These are phyloP conservation scores for Archaeoteleia sp. DNA, from an alignment of 2,888 invertebrate genomes.

Conservation along the genomic window DNA sequence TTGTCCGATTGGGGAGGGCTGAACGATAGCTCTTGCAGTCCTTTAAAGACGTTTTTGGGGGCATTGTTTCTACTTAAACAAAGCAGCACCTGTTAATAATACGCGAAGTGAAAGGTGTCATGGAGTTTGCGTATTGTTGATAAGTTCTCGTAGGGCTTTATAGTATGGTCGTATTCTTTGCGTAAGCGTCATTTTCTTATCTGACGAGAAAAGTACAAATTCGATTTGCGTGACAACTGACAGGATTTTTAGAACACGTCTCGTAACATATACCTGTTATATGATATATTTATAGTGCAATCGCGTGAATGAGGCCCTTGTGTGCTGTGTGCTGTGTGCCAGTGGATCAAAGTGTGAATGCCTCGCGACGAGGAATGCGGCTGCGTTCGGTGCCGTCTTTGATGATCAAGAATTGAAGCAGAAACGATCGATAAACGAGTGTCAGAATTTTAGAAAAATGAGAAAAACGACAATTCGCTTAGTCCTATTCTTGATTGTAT, in stretches of 20 bases:
- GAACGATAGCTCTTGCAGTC: conserved; percentile 68
- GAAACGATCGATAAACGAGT: background rate
- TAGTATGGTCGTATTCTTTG: conserved; percentile 64
- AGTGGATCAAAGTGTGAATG: conserved; percentile 73
- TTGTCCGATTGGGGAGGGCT: conserved; percentile 73
- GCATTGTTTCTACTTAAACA: conserved; percentile 70
- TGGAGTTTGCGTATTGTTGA: conserved; percentile 53
- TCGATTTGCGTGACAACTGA: conserved; percentile 70
- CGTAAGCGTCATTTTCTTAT: conserved; percentile 64
- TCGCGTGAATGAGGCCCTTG: conserved; percentile 68
- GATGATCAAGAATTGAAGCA: background rate
- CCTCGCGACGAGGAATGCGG: conserved; percentile 54
- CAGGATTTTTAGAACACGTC: conserved; percentile 69
- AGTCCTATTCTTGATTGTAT: too few species aligned
- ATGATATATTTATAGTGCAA: conserved; percentile 72
- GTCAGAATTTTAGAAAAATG: too few species aligned
- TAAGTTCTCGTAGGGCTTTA: conserved; percentile 63
- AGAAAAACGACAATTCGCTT: too few species aligned
- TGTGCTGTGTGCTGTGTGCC: conserved; percentile 65
- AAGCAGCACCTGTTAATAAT: conserved; percentile 55
- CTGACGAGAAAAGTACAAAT: conserved; percentile 71
- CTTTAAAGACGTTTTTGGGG: conserved; percentile 63
- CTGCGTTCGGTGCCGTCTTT: background rate
- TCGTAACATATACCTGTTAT: conserved; percentile 68
- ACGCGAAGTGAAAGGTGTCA: conserved; percentile 49